phyloP scores from a whole-genome alignment of 1,140 invertebrate species.

The Lepidurus packardi region DNA sequence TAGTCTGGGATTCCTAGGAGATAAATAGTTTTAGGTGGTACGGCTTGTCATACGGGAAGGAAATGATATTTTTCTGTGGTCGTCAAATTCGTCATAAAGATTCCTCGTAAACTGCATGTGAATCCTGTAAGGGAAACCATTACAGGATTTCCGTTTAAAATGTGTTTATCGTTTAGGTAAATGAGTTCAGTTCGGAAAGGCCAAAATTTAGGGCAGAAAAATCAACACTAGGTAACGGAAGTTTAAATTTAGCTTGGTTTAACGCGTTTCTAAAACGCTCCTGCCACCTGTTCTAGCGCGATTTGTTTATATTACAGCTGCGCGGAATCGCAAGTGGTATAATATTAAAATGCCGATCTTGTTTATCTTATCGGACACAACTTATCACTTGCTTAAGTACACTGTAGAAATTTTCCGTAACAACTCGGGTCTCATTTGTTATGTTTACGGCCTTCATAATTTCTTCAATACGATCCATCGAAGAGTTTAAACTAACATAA shows the following conservation, averaged over 20 bases:
- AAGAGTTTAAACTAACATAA: not conserved
- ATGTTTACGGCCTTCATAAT: too few species aligned
- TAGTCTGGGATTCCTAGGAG: not conserved
- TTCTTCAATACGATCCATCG: too few species aligned
- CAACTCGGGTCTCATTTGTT: too few species aligned
- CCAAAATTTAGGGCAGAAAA: not conserved
- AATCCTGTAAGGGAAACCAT: not conserved
- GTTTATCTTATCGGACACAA: conserved; percentile 16
- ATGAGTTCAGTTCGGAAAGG: not conserved
- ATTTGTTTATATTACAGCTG: not conserved
- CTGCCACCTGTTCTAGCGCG: not conserved
- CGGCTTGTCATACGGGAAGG: not conserved
- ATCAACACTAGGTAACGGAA: not conserved
- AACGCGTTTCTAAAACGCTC: not conserved
- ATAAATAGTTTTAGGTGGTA: not conserved
- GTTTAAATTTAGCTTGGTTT: not conserved
- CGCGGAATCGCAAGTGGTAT: not conserved
- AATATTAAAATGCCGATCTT: not conserved
- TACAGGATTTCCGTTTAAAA: not conserved
- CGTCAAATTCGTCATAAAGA: not conserved
- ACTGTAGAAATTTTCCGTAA: not conserved
- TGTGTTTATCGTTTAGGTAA: too few species aligned
- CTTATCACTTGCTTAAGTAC: conserved; percentile 15
- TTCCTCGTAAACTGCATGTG: not conserved
- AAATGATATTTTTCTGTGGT: not conserved